Percentiles rank a stretch among this genome's conserved stretches.
These are phyloP conservation scores for Incurvaria masculella DNA, from an alignment of 2,888 invertebrate species.

Conservation along the genomic window DNA sequence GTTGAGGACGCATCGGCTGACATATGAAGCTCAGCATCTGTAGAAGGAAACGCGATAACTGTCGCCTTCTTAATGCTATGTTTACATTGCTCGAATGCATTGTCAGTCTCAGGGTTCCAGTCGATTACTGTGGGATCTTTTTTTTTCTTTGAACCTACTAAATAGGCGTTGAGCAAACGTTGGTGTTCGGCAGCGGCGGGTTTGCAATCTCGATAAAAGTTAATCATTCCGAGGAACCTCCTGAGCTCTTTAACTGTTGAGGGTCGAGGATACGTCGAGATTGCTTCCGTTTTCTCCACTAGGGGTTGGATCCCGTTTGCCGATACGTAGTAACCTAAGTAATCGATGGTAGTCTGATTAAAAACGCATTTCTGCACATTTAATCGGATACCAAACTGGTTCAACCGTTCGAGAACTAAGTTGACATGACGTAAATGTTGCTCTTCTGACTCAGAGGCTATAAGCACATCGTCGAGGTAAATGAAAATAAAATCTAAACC, in stretches of 20 bases:
- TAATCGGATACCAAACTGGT: slow-evolving; percentile 17
- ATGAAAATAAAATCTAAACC: no score
- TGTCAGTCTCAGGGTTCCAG: slow-evolving; percentile 5
- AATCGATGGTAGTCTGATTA: not conserved
- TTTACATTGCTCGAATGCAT: slow-evolving; percentile 8
- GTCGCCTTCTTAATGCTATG: slow-evolving; percentile 2
- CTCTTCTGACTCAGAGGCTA: slow-evolving; percentile 13
- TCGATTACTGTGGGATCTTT: slow-evolving; percentile 8
- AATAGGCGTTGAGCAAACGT: slow-evolving; percentile 6
- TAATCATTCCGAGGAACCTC: slow-evolving; percentile 11
- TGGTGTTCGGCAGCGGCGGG: slow-evolving; percentile 7
- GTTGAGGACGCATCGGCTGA: slow-evolving; percentile 10
- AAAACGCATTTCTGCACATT: slow-evolving; percentile 12
- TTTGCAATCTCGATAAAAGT: slow-evolving; percentile 10
- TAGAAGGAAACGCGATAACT: not conserved
- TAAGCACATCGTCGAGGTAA: slow-evolving; percentile 22
- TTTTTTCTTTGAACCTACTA: slow-evolving; percentile 9
- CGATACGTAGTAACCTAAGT: slow-evolving; percentile 8
- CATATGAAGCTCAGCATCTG: slow-evolving; percentile 3
- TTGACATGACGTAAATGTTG: slow-evolving; percentile 8
- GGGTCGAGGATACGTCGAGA: slow-evolving; percentile 5
- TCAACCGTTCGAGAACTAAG: slow-evolving; percentile 17
- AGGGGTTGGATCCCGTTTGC: slow-evolving; percentile 4
- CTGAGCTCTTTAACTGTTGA: slow-evolving; percentile 8
- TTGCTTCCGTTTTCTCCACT: slow-evolving; percentile 7